phyloP scores from a whole-genome alignment of 2,888 invertebrate genomes.

The Cheilosia scutellata region DNA sequence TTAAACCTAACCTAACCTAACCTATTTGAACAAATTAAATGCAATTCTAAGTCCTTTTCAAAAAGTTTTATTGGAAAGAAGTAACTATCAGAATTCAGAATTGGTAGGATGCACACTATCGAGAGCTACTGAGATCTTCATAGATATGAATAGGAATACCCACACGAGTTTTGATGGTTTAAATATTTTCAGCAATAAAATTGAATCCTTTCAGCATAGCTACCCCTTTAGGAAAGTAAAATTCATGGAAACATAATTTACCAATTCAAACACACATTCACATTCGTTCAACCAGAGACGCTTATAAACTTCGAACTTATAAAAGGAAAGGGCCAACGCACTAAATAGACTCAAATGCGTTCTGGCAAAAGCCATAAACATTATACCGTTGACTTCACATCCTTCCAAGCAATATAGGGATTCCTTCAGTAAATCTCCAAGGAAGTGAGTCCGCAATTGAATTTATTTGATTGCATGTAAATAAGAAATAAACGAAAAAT shows the following conservation, averaged over 20 bases:
- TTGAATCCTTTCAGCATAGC: too few species aligned
- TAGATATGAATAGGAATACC: too few species aligned
- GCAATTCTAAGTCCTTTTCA: too few species aligned
- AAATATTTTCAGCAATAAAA: too few species aligned
- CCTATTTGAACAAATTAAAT: too few species aligned
- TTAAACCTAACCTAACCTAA: too few species aligned
- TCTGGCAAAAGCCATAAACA: slow-evolving; percentile 17
- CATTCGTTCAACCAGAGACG: background rate
- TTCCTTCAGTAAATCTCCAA: slow-evolving; percentile 41
- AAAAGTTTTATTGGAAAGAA: too few species aligned
- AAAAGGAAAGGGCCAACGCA: slow-evolving; percentile 2
- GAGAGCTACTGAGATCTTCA: too few species aligned
- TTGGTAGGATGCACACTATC: too few species aligned
- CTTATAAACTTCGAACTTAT: slow-evolving; percentile 21
- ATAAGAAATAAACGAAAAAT: slow-evolving; percentile 59
- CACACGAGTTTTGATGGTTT: too few species aligned
- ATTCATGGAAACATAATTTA: slow-evolving; percentile 10
- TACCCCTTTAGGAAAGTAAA: too few species aligned
- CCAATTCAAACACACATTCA: slow-evolving; percentile 7
- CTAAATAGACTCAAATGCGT: slow-evolving; percentile 15
- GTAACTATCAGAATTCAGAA: too few species aligned
- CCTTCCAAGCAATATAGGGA: background rate
- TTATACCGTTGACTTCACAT: slow-evolving; percentile 29
- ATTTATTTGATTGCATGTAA: slow-evolving; percentile 72
- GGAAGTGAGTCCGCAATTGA: slow-evolving; percentile 67